phyloP scores from a whole-genome alignment of 2,888 invertebrate species.

The Euplagia quadripunctaria region DNA sequence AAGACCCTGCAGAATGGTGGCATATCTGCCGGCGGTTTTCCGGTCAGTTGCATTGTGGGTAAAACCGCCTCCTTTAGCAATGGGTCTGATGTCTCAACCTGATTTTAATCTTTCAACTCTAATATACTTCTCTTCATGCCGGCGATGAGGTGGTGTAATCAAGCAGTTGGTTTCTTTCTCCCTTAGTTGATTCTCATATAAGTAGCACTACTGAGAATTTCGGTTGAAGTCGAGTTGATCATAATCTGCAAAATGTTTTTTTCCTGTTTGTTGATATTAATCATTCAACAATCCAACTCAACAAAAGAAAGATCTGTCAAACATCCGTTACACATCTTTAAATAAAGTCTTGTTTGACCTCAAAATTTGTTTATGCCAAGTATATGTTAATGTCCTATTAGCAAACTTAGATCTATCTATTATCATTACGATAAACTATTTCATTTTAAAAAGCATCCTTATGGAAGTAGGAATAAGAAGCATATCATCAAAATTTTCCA shows the following conservation, averaged over 20 bases:
- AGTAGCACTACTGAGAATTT: neutral
- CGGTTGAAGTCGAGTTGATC: neutral
- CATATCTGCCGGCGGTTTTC: too few relatives aligned
- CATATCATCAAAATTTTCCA: neutral
- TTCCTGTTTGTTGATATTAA: neutral
- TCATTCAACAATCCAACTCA: neutral
- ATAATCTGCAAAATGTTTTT: neutral
- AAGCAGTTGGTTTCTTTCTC: neutral
- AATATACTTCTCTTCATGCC: too few relatives aligned
- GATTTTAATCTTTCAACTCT: neutral
- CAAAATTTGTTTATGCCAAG: slow-evolving; percentile 44
- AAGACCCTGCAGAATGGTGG: too few relatives aligned
- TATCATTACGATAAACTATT: slow-evolving; percentile 1
- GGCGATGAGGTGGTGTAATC: neutral
- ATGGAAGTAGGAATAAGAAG: neutral
- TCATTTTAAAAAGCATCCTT: slow-evolving; percentile 13
- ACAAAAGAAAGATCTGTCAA: slow-evolving; percentile 19
- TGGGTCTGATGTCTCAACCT: too few relatives aligned
- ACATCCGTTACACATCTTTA: slow-evolving; percentile 1
- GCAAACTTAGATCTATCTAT: slow-evolving; percentile 27
- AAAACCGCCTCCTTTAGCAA: too few relatives aligned
- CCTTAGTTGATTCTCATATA: neutral
- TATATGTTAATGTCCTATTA: slow-evolving; percentile 41
- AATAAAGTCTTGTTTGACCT: slow-evolving; percentile 27
- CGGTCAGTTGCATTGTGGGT: too few relatives aligned